Evolutionary conservation across 2,888 invertebrate genomes (phyloP).

Genomic region (Drosophila conformis): DNA sequence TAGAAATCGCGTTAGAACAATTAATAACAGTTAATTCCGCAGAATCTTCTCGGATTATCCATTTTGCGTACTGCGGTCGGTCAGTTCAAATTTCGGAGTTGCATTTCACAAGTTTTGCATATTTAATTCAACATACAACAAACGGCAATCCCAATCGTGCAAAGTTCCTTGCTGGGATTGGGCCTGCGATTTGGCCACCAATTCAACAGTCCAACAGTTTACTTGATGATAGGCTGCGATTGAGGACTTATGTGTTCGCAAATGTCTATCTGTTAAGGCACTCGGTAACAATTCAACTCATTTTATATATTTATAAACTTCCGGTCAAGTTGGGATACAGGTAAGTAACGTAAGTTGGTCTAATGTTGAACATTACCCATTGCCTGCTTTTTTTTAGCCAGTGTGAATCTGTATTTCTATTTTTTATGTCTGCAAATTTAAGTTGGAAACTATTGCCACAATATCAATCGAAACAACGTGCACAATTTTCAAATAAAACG

Average conservation of each 20-base stretch:
- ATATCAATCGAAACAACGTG: constrained; percentile 2
- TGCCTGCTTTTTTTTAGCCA: neutral
- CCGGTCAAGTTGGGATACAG: constrained; percentile 42
- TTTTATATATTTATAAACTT: constrained; percentile 63
- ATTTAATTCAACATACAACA: neutral
- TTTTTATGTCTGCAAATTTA: constrained; percentile 49
- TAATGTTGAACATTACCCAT: neutral
- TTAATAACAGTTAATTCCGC: constrained; percentile 25
- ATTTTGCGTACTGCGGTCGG: constrained; percentile 32
- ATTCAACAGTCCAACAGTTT: neutral
- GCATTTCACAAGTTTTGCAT: constrained; percentile 26
- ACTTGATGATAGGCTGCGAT: neutral
- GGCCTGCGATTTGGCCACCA: neutral
- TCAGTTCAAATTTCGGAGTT: constrained; percentile 37
- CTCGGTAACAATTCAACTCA: constrained; percentile 25
- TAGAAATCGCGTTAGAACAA: constrained; percentile 22
- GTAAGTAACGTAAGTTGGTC: constrained; percentile 43
- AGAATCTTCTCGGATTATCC: constrained; percentile 25
- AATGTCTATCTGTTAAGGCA: constrained; percentile 40
- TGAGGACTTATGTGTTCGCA: constrained; percentile 31
- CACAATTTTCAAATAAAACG: constrained; percentile 15
- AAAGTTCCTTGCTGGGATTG: constrained; percentile 4
- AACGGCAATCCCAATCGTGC: neutral
- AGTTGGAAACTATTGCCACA: constrained; percentile 19
- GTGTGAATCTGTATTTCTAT: constrained; percentile 38